A percentile compares a stretch with the other conserved stretches of the same genome.
Conservation (phyloP, 2,888 invertebrate species). For the Atethmia centrago region DNA sequence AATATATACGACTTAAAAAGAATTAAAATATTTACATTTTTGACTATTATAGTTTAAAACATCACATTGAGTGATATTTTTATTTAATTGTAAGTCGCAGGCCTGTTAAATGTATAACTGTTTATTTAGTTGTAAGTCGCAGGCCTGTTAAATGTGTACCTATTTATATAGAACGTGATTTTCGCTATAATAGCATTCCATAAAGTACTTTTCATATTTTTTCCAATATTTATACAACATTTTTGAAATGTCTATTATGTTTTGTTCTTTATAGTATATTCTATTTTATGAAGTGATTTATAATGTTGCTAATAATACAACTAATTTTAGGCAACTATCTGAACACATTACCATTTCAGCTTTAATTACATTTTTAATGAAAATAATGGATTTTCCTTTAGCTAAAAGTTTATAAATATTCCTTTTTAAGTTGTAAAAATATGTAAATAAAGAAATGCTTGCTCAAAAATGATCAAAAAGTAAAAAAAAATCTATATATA, state of each 20-base stretch:
- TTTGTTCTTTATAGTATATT: conserved; percentile 38
- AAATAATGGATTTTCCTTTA: conserved; percentile 49
- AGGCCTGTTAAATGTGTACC: conserved; percentile 8
- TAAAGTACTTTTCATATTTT: conserved; percentile 6
- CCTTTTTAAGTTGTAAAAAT: conserved; percentile 52
- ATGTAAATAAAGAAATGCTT: conserved; percentile 67
- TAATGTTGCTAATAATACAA: conserved; percentile 43
- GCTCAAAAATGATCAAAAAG: conserved; percentile 76
- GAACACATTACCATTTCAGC: conserved; percentile 81
- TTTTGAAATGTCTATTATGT: conserved; percentile 28
- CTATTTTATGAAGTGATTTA: conserved; percentile 33
- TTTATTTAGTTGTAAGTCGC: conserved; percentile 50
- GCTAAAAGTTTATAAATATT: conserved; percentile 55
- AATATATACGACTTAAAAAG: conserved; percentile 20
- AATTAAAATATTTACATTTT: conserved; percentile 52
- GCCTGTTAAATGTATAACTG: conserved; percentile 13
- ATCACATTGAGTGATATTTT: conserved; percentile 60
- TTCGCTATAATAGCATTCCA: conserved; percentile 52
- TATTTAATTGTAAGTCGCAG: conserved; percentile 47
- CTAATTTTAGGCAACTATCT: conserved; percentile 44
- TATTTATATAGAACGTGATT: conserved; percentile 27
- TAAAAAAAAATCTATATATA: conserved; percentile 61
- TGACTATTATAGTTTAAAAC: conserved; percentile 34
- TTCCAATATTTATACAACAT: conserved; percentile 16
- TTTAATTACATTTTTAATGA: conserved; percentile 74